phyloP scores from a whole-genome alignment of 1,140 invertebrate genomes.

The Micrasema minimum region DNA sequence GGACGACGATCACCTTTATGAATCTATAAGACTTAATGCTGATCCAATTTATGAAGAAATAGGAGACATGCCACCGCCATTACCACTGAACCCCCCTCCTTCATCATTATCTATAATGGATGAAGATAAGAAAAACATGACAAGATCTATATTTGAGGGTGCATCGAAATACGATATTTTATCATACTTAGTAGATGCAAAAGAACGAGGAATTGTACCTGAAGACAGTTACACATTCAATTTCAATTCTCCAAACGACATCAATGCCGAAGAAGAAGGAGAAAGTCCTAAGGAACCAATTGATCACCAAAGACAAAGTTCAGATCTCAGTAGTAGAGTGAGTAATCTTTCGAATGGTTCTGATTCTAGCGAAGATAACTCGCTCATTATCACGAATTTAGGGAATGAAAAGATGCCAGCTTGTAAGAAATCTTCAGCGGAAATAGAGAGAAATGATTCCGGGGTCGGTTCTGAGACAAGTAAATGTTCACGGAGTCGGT shows the following conservation, averaged over 20 bases:
- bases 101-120: slow-evolving; percentile 67
- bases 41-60: slow-evolving; percentile 93
- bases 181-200: slow-evolving; percentile 87
- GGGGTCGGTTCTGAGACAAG: slow-evolving; percentile 93
- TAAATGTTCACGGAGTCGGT: slow-evolving; percentile 82
- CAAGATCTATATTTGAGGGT: slow-evolving; percentile 82
- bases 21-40: slow-evolving; percentile 76
- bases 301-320: slow-evolving; percentile 61
- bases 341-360: slow-evolving; percentile 71
- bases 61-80: slow-evolving; percentile 79
- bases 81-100: slow-evolving; percentile 79
- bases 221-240: slow-evolving; percentile 72
- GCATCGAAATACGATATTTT: slow-evolving; percentile 90
- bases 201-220: slow-evolving; percentile 76
- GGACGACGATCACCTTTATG: slow-evolving; percentile 79
- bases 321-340: slow-evolving; percentile 68
- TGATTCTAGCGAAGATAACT: slow-evolving; percentile 77
- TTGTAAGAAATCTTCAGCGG: slow-evolving; percentile 68
- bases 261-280: slow-evolving; percentile 67
- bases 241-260: slow-evolving; percentile 66
- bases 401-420: slow-evolving; percentile 64
- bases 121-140: slow-evolving; percentile 72
- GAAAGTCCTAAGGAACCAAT: slow-evolving; percentile 67
- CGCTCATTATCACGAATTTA: slow-evolving; percentile 69
- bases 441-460: slow-evolving; percentile 91